Percentiles rank a stretch among this genome's conserved stretches.
phyloP scores from a whole-genome alignment of 2,888 invertebrate genomes.

The Sisyra terminalis region DNA sequence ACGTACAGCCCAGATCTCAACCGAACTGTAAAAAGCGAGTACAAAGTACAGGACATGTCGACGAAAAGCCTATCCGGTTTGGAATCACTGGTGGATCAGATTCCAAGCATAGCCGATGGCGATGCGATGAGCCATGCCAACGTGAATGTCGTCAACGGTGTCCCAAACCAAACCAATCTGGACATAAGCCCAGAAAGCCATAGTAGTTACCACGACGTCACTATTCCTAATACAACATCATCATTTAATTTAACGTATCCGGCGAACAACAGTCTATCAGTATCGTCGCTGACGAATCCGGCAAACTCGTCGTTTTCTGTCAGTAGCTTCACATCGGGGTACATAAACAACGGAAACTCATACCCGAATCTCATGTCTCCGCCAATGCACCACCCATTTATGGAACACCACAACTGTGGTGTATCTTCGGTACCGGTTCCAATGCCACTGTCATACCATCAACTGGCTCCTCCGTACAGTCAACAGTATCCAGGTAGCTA shows the following conservation, averaged over 20 bases:
- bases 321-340: conserved; percentile 23
- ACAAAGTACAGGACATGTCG: conserved; percentile 50
- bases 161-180: conserved; percentile 10
- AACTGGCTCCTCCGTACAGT: conserved; percentile 21
- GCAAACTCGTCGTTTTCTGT: conserved; percentile 27
- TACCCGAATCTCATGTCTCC: conserved; percentile 20
- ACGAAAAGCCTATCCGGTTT: conserved; percentile 73
- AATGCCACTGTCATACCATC: conserved; percentile 27
- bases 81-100: conserved; percentile 81
- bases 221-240: conserved; percentile 22
- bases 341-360: conserved; percentile 17
- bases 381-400: conserved; percentile 21
- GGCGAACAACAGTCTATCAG: conserved; percentile 21
- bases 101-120: conserved; percentile 71
- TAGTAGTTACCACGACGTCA: conserved; percentile 19
- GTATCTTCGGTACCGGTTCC: conserved; percentile 27
- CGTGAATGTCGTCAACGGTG: neutral
- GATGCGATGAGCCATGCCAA: conserved; percentile 22
- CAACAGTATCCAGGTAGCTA: conserved; percentile 20
- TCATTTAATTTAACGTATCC: conserved; percentile 16
- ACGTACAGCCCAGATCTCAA: conserved; percentile 22
- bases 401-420: conserved; percentile 29
- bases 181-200: conserved; percentile 16
- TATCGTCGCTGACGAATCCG: conserved; percentile 21
- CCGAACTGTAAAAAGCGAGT: conserved; percentile 17